Conservation (phyloP, 2,797 vertebrate species). For the Pipistrellus pygmaeus region DNA sequence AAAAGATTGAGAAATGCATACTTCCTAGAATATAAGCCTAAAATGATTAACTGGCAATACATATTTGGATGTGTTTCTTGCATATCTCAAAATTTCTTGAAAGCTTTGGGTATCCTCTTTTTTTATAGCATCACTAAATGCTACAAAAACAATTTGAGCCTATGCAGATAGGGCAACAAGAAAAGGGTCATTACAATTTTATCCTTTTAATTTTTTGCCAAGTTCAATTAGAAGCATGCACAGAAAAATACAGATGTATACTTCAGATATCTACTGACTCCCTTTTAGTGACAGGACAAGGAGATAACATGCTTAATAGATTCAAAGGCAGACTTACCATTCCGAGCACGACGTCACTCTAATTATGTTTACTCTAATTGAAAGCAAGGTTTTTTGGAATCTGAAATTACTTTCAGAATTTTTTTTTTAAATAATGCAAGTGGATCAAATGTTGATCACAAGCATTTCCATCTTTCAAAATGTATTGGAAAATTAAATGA, state of each 20-base stretch:
- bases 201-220: slow-evolving; percentile 76
- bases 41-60: slow-evolving; percentile 69
- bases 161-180: slow-evolving; percentile 66
- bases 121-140: slow-evolving; percentile 60
- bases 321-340: slow-evolving; percentile 88
- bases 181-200: slow-evolving; percentile 70
- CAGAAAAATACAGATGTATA: slow-evolving; percentile 80
- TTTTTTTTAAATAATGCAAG: slow-evolving; percentile 86
- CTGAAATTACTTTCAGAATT: slow-evolving; percentile 87
- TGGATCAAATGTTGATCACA: slow-evolving; percentile 88
- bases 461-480: slow-evolving; percentile 87
- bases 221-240: slow-evolving; percentile 81
- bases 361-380: slow-evolving; percentile 92
- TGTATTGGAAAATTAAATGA: slow-evolving; percentile 89
- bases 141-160: slow-evolving; percentile 70
- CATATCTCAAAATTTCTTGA: slow-evolving; percentile 71
- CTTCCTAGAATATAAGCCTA: slow-evolving; percentile 67
- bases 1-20: slow-evolving; percentile 59
- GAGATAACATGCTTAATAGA: slow-evolving; percentile 89
- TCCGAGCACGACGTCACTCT: slow-evolving; percentile 88
- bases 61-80: slow-evolving; percentile 54
- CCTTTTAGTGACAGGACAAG: slow-evolving; percentile 86
- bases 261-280: slow-evolving; percentile 84
- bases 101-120: slow-evolving; percentile 63
- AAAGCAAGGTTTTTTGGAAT: slow-evolving; percentile 88